phyloP scores from a whole-genome alignment of 2,797 vertebrate genomes.

The Trachurus trachurus region DNA sequence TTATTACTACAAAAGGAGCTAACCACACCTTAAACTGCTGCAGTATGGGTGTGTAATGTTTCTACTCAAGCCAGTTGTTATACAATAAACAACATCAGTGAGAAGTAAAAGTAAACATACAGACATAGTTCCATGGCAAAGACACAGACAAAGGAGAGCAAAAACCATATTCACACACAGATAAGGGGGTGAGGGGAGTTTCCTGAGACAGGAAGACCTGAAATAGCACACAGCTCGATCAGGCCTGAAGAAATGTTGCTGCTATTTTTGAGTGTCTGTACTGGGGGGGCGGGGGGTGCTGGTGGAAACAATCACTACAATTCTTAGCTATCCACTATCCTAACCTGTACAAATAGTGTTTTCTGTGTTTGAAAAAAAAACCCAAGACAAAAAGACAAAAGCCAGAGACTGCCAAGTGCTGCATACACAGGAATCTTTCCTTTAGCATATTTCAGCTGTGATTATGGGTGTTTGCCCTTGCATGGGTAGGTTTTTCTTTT shows the following conservation, averaged over 20 bases:
- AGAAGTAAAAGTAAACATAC: conserved; percentile 25
- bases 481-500: conserved; percentile 43
- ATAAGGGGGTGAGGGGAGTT: conserved; percentile 76
- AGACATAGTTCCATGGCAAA: conserved; percentile 41
- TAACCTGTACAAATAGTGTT: conserved; percentile 2
- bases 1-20: conserved; percentile 7
- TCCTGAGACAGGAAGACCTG: conserved; percentile 88
- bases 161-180: conserved; percentile 66
- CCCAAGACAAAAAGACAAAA: conserved; percentile 26
- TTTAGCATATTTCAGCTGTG: conserved; percentile 43
- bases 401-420: conserved; percentile 1
- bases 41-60: background rate
- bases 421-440: conserved; percentile 15
- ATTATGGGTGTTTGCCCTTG: conserved; percentile 55
- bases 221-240: conserved; percentile 83
- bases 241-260: conserved; percentile 77
- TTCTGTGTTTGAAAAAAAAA: background rate
- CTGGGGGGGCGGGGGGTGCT: conserved; percentile 48
- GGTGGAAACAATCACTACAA: conserved; percentile 61
- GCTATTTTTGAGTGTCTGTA: conserved; percentile 81
- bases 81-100: conserved; percentile 17
- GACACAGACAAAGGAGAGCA: conserved; percentile 50
- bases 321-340: conserved; percentile 30
- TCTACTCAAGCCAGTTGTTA: conserved; percentile 5
- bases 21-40: conserved; percentile 4